These are phyloP conservation scores for Lordiphosa clarofinis DNA, from an alignment of 1,140 invertebrate species.

Conservation along the genomic window DNA sequence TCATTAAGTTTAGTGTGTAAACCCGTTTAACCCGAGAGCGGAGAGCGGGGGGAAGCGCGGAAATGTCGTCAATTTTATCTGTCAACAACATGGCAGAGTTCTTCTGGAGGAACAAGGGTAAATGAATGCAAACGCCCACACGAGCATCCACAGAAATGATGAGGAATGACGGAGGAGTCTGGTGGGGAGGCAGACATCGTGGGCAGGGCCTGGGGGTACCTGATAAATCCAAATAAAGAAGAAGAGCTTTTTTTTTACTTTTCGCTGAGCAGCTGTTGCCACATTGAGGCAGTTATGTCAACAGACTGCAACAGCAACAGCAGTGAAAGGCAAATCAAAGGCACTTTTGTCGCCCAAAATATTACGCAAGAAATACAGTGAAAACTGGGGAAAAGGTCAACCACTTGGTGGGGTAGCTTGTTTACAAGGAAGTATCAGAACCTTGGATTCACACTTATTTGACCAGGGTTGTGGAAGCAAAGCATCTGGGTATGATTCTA, in stretches of 20 bases:
- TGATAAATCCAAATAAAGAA: constrained; percentile 21
- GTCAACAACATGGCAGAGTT: constrained; percentile 60
- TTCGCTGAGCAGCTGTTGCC: constrained; percentile 3
- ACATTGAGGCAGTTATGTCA: constrained; percentile 13
- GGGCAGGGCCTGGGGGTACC: constrained; percentile 6
- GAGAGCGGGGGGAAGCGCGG: constrained; percentile 29
- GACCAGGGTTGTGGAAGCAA: no score
- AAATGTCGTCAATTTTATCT: constrained; percentile 66
- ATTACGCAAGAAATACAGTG: constrained; percentile 15
- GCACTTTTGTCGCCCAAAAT: constrained; percentile 1
- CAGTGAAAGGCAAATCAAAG: constrained; percentile 46
- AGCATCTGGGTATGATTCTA: no score
- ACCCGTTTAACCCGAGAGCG: constrained; percentile 70
- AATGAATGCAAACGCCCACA: constrained; percentile 54
- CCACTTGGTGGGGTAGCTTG: background rate
- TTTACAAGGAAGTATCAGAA: no score
- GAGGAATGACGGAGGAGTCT: background rate
- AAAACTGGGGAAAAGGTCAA: constrained; percentile 11
- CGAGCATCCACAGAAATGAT: constrained; percentile 15
- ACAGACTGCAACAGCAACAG: constrained; percentile 12
- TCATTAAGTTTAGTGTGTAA: constrained; percentile 71
- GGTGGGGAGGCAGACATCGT: constrained; percentile 6
- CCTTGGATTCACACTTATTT: no score
- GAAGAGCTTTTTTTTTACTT: no score
- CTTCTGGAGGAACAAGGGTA: constrained; percentile 10